Base-by-base conservation (phyloP, 2,797 vertebrate species). In the Naso thynnoides region DNA sequence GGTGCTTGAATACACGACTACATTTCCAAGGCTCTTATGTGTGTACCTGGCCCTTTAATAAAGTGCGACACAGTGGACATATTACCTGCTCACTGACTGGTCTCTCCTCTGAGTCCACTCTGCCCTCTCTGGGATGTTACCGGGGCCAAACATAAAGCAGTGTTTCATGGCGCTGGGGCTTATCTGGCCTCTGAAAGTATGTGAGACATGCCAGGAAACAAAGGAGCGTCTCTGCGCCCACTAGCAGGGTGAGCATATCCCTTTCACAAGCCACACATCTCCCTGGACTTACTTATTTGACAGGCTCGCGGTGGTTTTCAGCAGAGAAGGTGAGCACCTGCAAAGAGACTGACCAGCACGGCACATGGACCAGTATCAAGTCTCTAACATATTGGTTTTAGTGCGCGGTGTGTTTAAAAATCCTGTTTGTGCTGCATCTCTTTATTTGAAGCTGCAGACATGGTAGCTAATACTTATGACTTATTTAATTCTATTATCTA, bases 131-230 rank as follows among this genome's bases (percentile, higher is more conserved):
- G 91, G 93, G 94, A 94, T 89, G 93, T 94, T 94, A 93, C 92
- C 1, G 66, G 90, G 93, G 91, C 94, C 92, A 91, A 94, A 93
- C 94, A 97, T 96, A 97, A 97, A 96, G 95, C 94, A 85, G 92
- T 90, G 94, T 95, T 97, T 97, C 95, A 97, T 96, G 92, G 93
- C 85, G 85, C 89, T 91, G 87, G 78, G 91, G 94, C 96, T 97
- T 97, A 98, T 97, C 96, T 93, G 95, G 93, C 92, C 95, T 94
- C 95, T 92, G 94, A 95, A 97, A 97, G 95, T 97, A 97, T 97
- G 96, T 96, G 96, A 97, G 96, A 96, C 97, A 96, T 94, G 95
- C 95, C 91, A 86, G 94, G 83, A 95, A 96, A 98, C 96, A 98
- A 97, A 96, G 95, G 93, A 90, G 93, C 92, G 93, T 96, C 96